These are phyloP conservation scores for Crossocerus cetratus DNA, from an alignment of 2,888 invertebrate genomes.

Conservation along the genomic window DNA sequence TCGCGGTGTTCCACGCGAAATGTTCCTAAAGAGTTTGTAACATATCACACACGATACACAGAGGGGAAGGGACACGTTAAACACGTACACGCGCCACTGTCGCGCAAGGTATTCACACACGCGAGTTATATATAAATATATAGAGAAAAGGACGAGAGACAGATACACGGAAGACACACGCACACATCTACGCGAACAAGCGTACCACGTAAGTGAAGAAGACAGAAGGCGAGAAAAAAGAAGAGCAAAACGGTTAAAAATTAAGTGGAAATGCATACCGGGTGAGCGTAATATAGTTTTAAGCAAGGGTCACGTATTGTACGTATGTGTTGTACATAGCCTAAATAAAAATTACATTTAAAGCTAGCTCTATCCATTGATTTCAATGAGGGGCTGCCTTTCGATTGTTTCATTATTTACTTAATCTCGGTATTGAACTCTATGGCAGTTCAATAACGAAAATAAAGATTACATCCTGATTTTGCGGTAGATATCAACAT, in stretches of 20 bases:
- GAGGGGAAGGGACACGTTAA: slow-evolving; percentile 33
- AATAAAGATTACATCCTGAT: no score
- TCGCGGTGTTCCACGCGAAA: slow-evolving; percentile 72
- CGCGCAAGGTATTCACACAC: slow-evolving; percentile 41
- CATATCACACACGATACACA: slow-evolving; percentile 66
- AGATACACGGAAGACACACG: slow-evolving; percentile 11
- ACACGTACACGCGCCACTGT: slow-evolving; percentile 8
- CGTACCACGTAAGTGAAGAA: slow-evolving; percentile 43
- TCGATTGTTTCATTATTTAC: no score
- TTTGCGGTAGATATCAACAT: no score
- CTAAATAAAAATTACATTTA: slow-evolving; percentile 76
- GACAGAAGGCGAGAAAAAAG: slow-evolving; percentile 40
- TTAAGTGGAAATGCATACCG: slow-evolving; percentile 66
- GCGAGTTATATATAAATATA: slow-evolving; percentile 41
- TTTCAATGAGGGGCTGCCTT: no score
- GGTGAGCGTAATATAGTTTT: slow-evolving; percentile 71
- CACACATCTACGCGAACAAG: slow-evolving; percentile 41
- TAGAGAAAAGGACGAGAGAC: neutral
- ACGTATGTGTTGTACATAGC: slow-evolving; percentile 77
- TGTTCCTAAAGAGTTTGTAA: slow-evolving; percentile 75
- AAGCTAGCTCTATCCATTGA: slow-evolving; percentile 57
- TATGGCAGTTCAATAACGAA: no score
- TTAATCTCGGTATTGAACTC: no score
- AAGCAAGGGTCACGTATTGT: slow-evolving; percentile 76
- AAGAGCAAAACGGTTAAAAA: slow-evolving; percentile 40